phyloP scores from a whole-genome alignment of 1,140 invertebrate genomes.

The Brachionus sp. region DNA sequence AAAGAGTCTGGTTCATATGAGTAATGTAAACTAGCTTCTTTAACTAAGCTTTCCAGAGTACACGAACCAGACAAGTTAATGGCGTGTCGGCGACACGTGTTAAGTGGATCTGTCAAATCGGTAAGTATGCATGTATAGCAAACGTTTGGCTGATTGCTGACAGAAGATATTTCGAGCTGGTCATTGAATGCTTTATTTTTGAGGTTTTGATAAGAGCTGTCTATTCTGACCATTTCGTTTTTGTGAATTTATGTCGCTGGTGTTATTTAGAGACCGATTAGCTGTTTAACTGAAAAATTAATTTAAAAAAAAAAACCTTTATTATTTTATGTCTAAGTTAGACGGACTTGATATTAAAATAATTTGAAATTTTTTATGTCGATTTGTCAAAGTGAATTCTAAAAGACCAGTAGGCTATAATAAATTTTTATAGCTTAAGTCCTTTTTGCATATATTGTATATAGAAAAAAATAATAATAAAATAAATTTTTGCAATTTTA shows the following conservation, averaged over 20 bases:
- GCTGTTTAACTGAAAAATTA: neutral
- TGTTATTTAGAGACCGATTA: neutral
- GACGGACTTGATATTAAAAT: neutral
- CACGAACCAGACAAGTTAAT: slow-evolving; percentile 61
- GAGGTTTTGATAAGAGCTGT: neutral
- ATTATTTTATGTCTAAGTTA: neutral
- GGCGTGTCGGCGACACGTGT: slow-evolving; percentile 53
- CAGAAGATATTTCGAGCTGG: neutral
- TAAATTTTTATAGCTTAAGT: neutral
- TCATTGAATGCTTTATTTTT: neutral
- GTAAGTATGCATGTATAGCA: slow-evolving; percentile 19
- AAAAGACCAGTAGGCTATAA: neutral
- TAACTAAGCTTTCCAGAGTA: slow-evolving; percentile 60
- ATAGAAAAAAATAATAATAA: neutral
- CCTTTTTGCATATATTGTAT: neutral
- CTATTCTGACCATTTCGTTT: slow-evolving; percentile 32
- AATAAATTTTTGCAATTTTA: neutral
- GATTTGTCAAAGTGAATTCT: neutral
- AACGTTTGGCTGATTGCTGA: neutral
- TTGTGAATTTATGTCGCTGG: neutral
- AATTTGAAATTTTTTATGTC: neutral
- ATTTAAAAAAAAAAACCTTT: neutral
- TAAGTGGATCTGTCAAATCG: slow-evolving; percentile 27
- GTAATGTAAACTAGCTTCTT: slow-evolving; percentile 62
- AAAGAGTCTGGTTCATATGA: slow-evolving; percentile 63